phyloP scores from a whole-genome alignment of 2,113 vertebrate genomes.

The Mustelus asterias region DNA sequence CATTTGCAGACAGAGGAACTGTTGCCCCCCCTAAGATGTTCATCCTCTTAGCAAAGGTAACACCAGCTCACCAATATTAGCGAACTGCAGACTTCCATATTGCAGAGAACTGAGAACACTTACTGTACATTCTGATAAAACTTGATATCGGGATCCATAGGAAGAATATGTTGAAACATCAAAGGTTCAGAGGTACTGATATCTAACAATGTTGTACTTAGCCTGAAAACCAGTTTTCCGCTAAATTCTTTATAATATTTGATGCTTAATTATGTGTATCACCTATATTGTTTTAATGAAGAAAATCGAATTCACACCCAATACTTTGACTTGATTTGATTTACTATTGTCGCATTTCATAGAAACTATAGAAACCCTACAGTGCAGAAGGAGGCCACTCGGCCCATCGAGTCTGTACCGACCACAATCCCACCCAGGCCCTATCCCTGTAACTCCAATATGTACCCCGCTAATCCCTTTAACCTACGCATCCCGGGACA shows the following conservation, averaged over 20 bases:
- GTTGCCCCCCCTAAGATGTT: not conserved
- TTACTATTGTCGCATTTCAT: too few relatives aligned
- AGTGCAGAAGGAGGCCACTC: too few relatives aligned
- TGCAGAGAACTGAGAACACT: not conserved
- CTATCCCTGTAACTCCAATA: too few relatives aligned
- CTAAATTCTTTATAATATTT: not conserved
- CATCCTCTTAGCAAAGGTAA: not conserved
- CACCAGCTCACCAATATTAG: not conserved
- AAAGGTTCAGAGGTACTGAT: not conserved
- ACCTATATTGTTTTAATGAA: not conserved
- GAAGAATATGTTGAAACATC: not conserved
- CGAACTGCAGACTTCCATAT: not conserved
- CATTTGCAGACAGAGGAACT: not conserved
- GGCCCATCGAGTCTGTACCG: too few relatives aligned
- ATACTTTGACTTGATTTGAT: not conserved
- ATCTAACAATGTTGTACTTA: not conserved
- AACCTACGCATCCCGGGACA: too few relatives aligned
- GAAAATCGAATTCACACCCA: not conserved
- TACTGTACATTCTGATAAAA: not conserved
- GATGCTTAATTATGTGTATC: not conserved
- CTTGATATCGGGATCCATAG: not conserved
- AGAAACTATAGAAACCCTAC: too few relatives aligned
- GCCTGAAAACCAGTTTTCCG: not conserved
- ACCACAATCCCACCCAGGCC: too few relatives aligned
- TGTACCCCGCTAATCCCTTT: too few relatives aligned